phyloP scores from a whole-genome alignment of 2,113 vertebrate genomes.

The Pandion haliaetus region DNA sequence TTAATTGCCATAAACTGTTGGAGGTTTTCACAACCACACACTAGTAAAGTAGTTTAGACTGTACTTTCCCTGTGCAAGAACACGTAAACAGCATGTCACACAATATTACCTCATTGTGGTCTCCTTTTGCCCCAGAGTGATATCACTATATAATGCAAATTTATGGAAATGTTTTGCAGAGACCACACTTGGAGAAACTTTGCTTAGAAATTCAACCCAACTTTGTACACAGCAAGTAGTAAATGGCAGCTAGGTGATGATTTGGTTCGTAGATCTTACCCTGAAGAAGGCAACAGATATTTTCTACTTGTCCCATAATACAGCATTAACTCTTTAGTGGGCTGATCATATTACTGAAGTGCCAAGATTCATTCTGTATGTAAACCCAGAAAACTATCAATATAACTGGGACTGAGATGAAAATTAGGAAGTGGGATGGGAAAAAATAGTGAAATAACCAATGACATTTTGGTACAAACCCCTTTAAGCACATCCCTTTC shows the following conservation, averaged over 20 bases:
- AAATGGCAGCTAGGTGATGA: background rate
- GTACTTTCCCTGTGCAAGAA: background rate
- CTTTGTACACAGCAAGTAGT: background rate
- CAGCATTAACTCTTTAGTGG: background rate
- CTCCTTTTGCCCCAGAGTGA: background rate
- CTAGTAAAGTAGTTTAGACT: background rate
- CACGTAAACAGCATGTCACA: background rate
- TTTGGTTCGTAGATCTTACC: background rate
- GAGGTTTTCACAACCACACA: background rate
- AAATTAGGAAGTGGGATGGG: background rate
- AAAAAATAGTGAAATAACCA: background rate
- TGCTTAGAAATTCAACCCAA: background rate
- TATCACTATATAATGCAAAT: background rate
- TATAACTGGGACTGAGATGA: background rate
- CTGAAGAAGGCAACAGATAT: background rate
- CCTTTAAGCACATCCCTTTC: background rate
- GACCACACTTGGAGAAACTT: background rate
- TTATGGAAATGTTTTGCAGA: background rate
- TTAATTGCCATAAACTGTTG: background rate
- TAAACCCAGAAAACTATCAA: background rate
- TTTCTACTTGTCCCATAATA: background rate
- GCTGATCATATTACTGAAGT: background rate
- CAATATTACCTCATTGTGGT: accelerated
- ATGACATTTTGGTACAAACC: background rate
- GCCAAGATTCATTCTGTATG: background rate